Conservation (phyloP, 2,888 invertebrate species). For the Laothoe populi region DNA sequence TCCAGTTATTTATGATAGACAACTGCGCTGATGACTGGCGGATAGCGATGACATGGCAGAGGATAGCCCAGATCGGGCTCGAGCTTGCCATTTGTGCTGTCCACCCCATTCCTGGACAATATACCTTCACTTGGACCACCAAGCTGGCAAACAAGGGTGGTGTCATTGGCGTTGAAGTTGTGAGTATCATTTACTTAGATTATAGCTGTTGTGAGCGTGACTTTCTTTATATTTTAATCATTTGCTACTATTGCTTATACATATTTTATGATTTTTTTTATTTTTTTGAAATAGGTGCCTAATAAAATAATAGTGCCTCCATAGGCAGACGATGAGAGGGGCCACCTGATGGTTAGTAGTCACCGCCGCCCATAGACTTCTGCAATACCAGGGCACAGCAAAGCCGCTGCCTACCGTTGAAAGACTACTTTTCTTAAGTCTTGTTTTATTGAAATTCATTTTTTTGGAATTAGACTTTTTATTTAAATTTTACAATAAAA, state of each 20-base stretch:
- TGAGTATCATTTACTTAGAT: slow-evolving; percentile 54
- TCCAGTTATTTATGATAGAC: slow-evolving; percentile 99
- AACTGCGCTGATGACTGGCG: slow-evolving; percentile 99
- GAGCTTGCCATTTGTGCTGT: slow-evolving; percentile 98
- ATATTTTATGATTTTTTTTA: no score
- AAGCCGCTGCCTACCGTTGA: no score
- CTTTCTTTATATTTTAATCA: neutral
- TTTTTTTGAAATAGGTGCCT: no score
- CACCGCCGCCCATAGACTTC: no score
- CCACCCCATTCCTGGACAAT: slow-evolving; percentile 98
- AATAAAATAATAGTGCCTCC: no score
- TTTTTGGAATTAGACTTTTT: no score
- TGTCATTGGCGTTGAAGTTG: slow-evolving; percentile 86
- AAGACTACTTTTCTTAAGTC: no score
- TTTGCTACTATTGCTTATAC: neutral
- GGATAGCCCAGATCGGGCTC: slow-evolving; percentile 95
- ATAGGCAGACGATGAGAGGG: no score
- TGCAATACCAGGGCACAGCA: no score
- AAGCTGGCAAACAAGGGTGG: slow-evolving; percentile 95
- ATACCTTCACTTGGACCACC: slow-evolving; percentile 98
- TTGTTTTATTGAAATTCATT: no score
- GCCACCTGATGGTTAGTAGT: no score
- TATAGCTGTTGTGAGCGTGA: neutral
- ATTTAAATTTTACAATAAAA: no score
- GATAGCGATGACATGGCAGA: slow-evolving; percentile 99